These are phyloP conservation scores for Adelges cooleyi DNA, from an alignment of 1,140 invertebrate species.

Conservation along the genomic window DNA sequence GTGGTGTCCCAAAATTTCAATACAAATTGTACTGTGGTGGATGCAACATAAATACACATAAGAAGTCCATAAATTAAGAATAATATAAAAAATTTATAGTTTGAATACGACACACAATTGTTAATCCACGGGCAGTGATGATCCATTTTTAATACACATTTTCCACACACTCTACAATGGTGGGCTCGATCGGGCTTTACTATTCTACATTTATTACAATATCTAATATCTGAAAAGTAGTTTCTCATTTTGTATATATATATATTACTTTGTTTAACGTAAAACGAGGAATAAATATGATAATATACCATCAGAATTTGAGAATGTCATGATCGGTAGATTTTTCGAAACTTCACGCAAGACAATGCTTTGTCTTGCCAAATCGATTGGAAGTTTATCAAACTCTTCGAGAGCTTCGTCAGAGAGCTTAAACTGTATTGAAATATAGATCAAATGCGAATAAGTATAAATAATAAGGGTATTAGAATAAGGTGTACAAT, in stretches of 20 bases:
- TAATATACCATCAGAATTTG: constrained; percentile 25
- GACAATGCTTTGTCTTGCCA: constrained; percentile 1
- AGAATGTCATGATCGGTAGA: constrained; percentile 16
- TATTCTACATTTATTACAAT: constrained; percentile 86
- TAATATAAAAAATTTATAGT: constrained; percentile 97
- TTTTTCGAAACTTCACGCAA: constrained; percentile 19
- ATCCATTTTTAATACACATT: constrained; percentile 94
- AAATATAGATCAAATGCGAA: constrained; percentile 3
- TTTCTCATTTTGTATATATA: background rate
- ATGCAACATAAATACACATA: constrained; percentile 83
- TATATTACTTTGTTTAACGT: too few relatives aligned
- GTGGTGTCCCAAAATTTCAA: constrained; percentile 79
- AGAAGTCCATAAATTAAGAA: constrained; percentile 88
- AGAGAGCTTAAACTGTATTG: constrained; percentile 66
- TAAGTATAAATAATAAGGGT: too few relatives aligned
- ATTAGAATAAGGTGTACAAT: too few relatives aligned
- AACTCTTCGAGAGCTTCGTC: constrained; percentile 62
- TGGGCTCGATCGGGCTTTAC: constrained; percentile 93
- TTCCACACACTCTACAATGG: constrained; percentile 89
- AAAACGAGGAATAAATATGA: constrained; percentile 2
- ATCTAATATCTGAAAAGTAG: constrained; percentile 52
- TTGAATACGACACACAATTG: constrained; percentile 94
- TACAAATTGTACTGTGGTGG: constrained; percentile 83
- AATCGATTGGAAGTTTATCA: constrained; percentile 28
- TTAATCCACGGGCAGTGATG: constrained; percentile 99